phyloP scores from a whole-genome alignment of 2,113 vertebrate species.

The Mixornis gularis region DNA sequence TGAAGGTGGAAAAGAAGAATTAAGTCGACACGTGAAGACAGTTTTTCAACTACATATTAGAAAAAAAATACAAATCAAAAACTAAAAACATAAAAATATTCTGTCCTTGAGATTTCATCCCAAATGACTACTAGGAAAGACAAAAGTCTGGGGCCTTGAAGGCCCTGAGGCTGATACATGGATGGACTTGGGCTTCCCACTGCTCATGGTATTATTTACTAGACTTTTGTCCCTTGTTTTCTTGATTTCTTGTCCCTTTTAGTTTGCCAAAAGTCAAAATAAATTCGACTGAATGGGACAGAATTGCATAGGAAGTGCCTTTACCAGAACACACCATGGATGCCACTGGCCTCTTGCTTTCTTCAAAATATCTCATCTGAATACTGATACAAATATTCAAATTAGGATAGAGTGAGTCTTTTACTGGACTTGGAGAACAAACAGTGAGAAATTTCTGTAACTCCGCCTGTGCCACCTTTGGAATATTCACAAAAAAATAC shows the following conservation, averaged over 20 bases:
- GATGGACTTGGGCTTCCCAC: neutral
- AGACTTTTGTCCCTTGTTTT: neutral
- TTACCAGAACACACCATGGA: neutral
- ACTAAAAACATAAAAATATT: slow-evolving; percentile 30
- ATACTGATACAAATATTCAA: neutral
- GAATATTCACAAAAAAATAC: neutral
- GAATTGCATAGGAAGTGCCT: neutral
- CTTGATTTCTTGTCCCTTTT: neutral
- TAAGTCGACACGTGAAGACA: slow-evolving; percentile 41
- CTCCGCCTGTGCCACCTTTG: rapidly evolving
- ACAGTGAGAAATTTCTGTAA: neutral
- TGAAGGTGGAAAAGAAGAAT: slow-evolving; percentile 52
- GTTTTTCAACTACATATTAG: slow-evolving; percentile 41
- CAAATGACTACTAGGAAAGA: neutral
- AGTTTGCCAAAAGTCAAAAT: neutral
- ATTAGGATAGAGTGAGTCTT: neutral
- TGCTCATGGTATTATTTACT: neutral
- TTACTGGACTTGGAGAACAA: neutral
- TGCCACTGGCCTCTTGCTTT: neutral
- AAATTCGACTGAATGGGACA: neutral
- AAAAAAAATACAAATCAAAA: slow-evolving; percentile 40
- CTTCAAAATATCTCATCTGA: neutral
- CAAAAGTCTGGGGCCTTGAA: neutral
- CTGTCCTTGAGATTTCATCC: neutral
- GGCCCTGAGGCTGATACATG: neutral